Evolutionary conservation across 2,113 vertebrate genomes (phyloP).

Genomic region (Saguinus imperator): DNA sequence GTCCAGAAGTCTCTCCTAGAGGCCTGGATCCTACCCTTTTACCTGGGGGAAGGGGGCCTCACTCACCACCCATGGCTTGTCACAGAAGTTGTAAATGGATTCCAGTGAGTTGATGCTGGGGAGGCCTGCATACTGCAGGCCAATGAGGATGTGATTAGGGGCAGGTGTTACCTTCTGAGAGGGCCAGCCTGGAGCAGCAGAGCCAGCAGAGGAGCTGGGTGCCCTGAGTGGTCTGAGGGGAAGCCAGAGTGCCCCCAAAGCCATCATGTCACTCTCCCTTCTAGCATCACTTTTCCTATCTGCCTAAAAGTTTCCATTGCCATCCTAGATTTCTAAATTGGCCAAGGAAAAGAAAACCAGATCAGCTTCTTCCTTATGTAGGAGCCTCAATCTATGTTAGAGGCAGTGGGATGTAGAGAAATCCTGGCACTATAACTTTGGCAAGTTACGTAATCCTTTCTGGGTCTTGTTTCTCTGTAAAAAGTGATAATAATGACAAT

Average conservation of each 20-base stretch:
- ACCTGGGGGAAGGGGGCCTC: neutral
- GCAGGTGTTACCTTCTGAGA: constrained; percentile 42
- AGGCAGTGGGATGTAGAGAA: neutral
- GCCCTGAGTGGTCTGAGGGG: neutral
- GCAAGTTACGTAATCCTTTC: neutral
- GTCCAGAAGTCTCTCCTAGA: neutral
- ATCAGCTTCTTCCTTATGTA: neutral
- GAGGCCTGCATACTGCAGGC: constrained; percentile 95
- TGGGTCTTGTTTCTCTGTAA: constrained; percentile 8
- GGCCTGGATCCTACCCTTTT: neutral
- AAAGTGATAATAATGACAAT: constrained; percentile 9
- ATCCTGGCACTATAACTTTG: neutral
- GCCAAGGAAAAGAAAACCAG: neutral
- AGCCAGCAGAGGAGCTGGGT: neutral
- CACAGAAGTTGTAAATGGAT: constrained; percentile 97
- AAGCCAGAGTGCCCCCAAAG: neutral
- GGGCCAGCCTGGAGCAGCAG: neutral
- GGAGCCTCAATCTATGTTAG: neutral
- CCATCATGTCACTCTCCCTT: neutral
- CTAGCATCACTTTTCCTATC: neutral
- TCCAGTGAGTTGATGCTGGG: constrained; percentile 96
- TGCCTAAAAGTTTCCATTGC: neutral
- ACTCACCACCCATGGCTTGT: constrained; percentile 99
- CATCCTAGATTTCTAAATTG: neutral
- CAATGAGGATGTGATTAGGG: constrained; percentile 82